A percentile compares a stretch with the other conserved stretches of the same genome.
Evolutionary conservation across 1,140 invertebrate genomes (phyloP).

Genomic region (Asobara japonica): DNA sequence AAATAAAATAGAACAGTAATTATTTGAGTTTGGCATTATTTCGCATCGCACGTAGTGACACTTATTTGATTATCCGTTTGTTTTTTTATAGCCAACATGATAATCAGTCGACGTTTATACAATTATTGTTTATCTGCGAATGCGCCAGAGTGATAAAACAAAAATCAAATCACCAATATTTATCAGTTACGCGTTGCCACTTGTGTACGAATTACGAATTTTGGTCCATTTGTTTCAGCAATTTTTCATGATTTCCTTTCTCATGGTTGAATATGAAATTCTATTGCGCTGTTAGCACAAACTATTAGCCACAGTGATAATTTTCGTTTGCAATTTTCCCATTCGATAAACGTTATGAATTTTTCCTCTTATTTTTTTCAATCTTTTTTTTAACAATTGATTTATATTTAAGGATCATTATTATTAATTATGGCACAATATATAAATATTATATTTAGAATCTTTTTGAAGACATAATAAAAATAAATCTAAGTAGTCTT

Average conservation of each 20-base stretch:
- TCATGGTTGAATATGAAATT: conserved; percentile 28
- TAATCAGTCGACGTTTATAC: conserved; percentile 11
- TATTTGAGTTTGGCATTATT: conserved; percentile 11
- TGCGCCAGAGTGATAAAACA: conserved; percentile 18
- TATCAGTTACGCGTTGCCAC: conserved; percentile 22
- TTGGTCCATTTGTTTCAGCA: conserved; percentile 41
- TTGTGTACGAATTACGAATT: conserved; percentile 27
- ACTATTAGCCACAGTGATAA: conserved; percentile 6
- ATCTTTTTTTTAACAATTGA: conserved; percentile 59
- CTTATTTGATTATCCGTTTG: conserved; percentile 8
- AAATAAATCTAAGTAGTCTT: conserved; percentile 67
- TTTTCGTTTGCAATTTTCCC: conserved; percentile 53
- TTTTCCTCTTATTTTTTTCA: not conserved
- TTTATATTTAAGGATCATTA: conserved; percentile 62
- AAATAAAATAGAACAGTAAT: not conserved
- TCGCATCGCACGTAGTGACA: not conserved
- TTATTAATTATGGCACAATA: conserved; percentile 67
- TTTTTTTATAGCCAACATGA: conserved; percentile 10
- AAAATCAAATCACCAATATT: conserved; percentile 17
- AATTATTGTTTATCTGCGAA: not conserved
- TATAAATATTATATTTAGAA: conserved; percentile 64
- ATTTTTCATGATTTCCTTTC: conserved; percentile 36
- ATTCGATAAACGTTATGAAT: conserved; percentile 61
- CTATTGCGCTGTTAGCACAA: not conserved
- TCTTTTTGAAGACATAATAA: conserved; percentile 66